Conservation (phyloP, 2,797 vertebrate genomes). For the Eremophila alpestris region DNA sequence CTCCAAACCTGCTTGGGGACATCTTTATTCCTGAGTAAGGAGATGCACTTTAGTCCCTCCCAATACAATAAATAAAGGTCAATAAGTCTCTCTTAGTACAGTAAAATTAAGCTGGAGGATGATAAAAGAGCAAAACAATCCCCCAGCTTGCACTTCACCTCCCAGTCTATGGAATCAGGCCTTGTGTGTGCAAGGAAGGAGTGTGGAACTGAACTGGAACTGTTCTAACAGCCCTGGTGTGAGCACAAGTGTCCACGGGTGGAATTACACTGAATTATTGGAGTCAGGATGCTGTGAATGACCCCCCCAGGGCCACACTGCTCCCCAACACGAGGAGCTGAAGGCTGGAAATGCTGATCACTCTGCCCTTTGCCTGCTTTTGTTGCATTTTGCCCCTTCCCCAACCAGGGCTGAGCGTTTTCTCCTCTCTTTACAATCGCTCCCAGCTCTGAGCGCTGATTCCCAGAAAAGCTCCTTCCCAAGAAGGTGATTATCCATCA, state of each 20-base stretch:
- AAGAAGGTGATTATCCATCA: neutral
- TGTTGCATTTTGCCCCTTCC: neutral
- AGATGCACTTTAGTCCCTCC: neutral
- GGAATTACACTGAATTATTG: neutral
- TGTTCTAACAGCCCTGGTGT: neutral
- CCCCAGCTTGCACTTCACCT: neutral
- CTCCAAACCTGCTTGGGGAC: neutral
- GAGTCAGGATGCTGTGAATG: neutral
- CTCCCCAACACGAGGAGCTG: neutral
- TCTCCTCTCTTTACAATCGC: neutral
- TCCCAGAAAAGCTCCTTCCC: neutral
- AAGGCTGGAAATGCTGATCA: neutral
- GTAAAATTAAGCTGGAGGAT: neutral
- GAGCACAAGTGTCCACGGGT: neutral
- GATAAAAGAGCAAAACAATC: neutral
- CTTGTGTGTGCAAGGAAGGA: neutral
- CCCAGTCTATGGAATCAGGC: neutral
- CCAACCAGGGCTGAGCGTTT: neutral
- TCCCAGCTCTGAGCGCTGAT: neutral
- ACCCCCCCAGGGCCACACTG: neutral
- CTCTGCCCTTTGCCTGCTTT: neutral
- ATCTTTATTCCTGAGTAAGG: neutral
- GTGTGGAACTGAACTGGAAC: rapidly evolving
- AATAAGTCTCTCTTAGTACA: neutral
- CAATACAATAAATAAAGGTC: neutral